A percentile compares a stretch with the other conserved stretches of the same genome.
phyloP scores from a whole-genome alignment of 2,888 invertebrate species.

The Volucella zonaria region DNA sequence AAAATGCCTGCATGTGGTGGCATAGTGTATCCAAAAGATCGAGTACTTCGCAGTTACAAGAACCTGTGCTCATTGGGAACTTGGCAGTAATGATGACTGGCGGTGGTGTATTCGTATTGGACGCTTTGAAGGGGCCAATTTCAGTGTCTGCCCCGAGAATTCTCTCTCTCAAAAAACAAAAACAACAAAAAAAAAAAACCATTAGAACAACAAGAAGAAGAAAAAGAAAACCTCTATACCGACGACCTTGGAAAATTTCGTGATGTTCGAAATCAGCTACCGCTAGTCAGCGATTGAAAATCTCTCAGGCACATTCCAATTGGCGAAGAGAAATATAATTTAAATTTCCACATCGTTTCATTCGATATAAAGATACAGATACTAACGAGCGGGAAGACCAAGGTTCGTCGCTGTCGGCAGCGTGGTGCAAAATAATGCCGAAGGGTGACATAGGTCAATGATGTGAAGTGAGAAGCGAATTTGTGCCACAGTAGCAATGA shows the following conservation, averaged over 20 bases:
- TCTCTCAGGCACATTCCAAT: conserved; percentile 34
- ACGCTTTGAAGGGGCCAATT: conserved; percentile 31
- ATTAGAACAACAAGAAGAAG: no score
- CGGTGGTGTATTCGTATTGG: conserved; percentile 45
- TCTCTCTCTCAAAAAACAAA: conserved; percentile 34
- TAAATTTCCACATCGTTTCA: conserved; percentile 67
- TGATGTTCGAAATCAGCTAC: conserved; percentile 53
- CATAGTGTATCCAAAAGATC: conserved; percentile 17
- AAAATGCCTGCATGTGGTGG: conserved; percentile 61
- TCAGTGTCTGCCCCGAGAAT: conserved; percentile 29
- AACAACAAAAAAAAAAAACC: not conserved
- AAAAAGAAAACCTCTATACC: not conserved
- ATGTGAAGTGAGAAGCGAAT: conserved; percentile 63
- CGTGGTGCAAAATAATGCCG: conserved; percentile 46
- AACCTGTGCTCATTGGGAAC: conserved; percentile 50
- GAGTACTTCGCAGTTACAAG: no score
- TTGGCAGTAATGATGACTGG: conserved; percentile 48
- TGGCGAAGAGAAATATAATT: conserved; percentile 51
- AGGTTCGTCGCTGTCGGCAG: conserved; percentile 46
- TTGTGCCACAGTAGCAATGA: conserved; percentile 55
- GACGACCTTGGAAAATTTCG: conserved; percentile 67
- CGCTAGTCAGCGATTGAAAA: conserved; percentile 21
- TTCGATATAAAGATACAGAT: conserved; percentile 25
- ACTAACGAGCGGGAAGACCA: conserved; percentile 53
- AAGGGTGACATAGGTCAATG: conserved; percentile 61